Base-by-base conservation (phyloP, 2,113 vertebrate species). In the Sturnira hondurensis region DNA sequence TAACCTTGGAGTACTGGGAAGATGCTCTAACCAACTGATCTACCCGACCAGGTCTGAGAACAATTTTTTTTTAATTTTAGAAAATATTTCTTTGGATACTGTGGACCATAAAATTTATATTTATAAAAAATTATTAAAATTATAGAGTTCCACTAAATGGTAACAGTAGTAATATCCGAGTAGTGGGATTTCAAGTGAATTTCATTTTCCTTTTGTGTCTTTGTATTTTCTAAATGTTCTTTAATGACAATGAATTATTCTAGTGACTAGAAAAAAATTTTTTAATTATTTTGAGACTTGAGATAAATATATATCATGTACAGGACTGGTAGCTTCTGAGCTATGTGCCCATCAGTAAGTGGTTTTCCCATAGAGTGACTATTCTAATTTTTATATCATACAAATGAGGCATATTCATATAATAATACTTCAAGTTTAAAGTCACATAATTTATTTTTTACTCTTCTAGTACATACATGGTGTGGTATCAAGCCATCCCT, bases 161-260 rank as follows among this genome's bases (percentile, higher is more conserved):
- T 73, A 96, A 81, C 3, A 92, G 4, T 36, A 86, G 13, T n/a
- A 52, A 47, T 71, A 95, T 43, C 43, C 95, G 56, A 80, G 9
- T 24, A 26, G 38, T 84, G 84, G 61, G 8, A 71, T 74, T 89
- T 41, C 52, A 88, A 43, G 33, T 88, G 16, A 88, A 77, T 95
- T 54, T 85, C 14, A 36, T 85, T 92, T 95, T 94, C 26, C 12
- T 94, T 95, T 88, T 77, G 22, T 65, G 56, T 33, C 81, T 86
- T 65, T 87, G 3, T 70, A 56, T 71, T 76, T 93, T 83, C 10
- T 28, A 87, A 84, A 61, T 90, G 50, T 24, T 84, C n/a, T 77
- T 76, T 43, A 92, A 90, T 89, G 41, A 68, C n/a, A 88, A 71
- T 47, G 41, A 77, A 77, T 95, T 52, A 58, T 17, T 71, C 38